phyloP scores from a whole-genome alignment of 2,113 vertebrate species.

The Archilochus colubris region DNA sequence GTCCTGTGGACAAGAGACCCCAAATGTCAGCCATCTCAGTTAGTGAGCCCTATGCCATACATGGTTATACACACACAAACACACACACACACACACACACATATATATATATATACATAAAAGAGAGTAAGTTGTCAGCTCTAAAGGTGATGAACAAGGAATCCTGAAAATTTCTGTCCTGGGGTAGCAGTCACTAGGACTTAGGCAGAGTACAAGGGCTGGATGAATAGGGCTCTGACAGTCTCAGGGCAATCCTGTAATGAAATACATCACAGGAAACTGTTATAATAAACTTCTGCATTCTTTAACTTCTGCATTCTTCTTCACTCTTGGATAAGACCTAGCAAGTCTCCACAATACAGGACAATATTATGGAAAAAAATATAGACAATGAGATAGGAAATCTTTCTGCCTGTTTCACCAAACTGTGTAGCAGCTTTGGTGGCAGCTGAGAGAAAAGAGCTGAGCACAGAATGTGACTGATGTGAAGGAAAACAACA shows the following conservation, averaged over 20 bases:
- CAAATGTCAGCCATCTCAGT: not conserved
- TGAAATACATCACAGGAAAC: not conserved
- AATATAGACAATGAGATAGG: not conserved
- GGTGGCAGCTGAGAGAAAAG: not conserved
- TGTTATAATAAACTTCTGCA: not conserved
- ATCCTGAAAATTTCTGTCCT: not conserved
- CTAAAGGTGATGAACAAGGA: not conserved
- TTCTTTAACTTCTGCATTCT: not conserved
- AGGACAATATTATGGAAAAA: not conserved
- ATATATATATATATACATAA: not conserved
- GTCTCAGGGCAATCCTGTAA: not conserved
- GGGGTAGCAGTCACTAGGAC: not conserved
- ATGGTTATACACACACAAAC: not conserved
- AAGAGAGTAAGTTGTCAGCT: not conserved
- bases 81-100: not conserved
- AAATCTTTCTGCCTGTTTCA: not conserved
- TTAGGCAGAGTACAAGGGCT: not conserved
- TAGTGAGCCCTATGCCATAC: not conserved
- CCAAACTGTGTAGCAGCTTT: not conserved
- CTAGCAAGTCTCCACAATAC: not conserved
- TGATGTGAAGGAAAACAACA: slow-evolving; percentile 47
- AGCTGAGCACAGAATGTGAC: slow-evolving; percentile 31
- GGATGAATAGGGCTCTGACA: not conserved
- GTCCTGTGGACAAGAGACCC: not conserved
- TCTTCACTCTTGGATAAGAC: not conserved